Base-by-base conservation (phyloP, 2,797 vertebrate species). In the Spinibarbus caldwelli region DNA sequence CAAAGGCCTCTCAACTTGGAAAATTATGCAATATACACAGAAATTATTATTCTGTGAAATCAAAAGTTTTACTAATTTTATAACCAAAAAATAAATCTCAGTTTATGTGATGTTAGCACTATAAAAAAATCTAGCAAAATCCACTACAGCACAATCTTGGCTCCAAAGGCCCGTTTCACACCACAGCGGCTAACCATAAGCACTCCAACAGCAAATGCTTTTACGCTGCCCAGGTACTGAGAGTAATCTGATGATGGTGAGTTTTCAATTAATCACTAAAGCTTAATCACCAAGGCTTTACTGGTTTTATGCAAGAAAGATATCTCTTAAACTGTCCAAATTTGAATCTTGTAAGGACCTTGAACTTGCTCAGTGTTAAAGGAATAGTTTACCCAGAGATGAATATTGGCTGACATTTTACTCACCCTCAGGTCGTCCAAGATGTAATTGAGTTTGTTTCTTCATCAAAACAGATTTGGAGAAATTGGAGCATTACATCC, bases 71-170 rank as follows among this genome's bases (percentile, higher is more conserved):
- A 54, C 34, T 81, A 23, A 72, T 68, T 3, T 80, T 2, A 57
- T 5, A 57, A 17, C 10, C 2, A 72, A 59, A 59, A 70, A 52
- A 75, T 29, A 34, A 57, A 68, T 43, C 34, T 31, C 47, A 54
- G 54, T 36, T 26, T 21, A 52, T 34, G 47, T 34, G 75, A 47
- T 59, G 31, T 54, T 9, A 47, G 17, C 36, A 6, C 57, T 57
- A 47, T 26, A 62, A 84, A 75, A 75, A 43, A 49, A 54, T 82
- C n/a, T 62, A 87, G 70, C 70, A 52, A 80, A 79, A 75, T 70
- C 19, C 80, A 17, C 14, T 68, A 34, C 54, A 71, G 49, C 71
- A 71, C 49, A 86, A 85, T 78, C 41, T 57, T 76, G 59, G 73
- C 83, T 80, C 38, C 26, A 15, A 23, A 49, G 19, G 6, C 31